A percentile compares a stretch with the other conserved stretches of the same genome.
These are phyloP conservation scores for Parauchenoglanis punctatus DNA, from an alignment of 2,797 vertebrate genomes.

Conservation along the genomic window DNA sequence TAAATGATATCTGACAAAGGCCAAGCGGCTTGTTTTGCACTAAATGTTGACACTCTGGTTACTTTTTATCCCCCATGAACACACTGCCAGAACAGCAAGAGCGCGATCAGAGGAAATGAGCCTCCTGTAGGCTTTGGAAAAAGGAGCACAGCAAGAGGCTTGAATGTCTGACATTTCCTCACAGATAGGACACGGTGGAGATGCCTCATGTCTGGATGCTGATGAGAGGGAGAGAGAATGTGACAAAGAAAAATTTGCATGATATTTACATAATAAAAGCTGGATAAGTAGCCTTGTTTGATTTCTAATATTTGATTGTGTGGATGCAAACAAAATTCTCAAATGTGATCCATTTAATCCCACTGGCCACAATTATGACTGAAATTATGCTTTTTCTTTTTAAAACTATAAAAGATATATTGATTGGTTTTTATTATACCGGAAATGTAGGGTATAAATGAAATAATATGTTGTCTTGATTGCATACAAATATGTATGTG, in stretches of 20 bases:
- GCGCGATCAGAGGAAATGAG: conserved; percentile 65
- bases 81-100: conserved; percentile 40
- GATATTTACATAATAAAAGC: conserved; percentile 42
- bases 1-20: conserved; percentile 14
- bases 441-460: neutral
- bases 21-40: conserved; percentile 11
- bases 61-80: conserved; percentile 30
- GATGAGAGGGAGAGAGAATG: neutral
- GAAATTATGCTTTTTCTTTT: neutral
- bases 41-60: neutral
- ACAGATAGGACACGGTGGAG: conserved; percentile 20
- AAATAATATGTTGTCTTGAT: neutral
- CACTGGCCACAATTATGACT: neutral
- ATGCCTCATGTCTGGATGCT: conserved; percentile 34
- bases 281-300: conserved; percentile 20
- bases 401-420: neutral
- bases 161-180: conserved; percentile 44
- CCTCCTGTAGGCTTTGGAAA: conserved; percentile 33
- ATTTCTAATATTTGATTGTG: conserved; percentile 23
- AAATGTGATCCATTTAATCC: conserved; percentile 8
- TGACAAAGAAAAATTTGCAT: conserved; percentile 32
- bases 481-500: neutral
- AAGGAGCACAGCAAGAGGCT: conserved; percentile 24
- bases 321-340: neutral
- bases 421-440: neutral